Percentiles rank a stretch among this genome's conserved stretches.
phyloP scores from a whole-genome alignment of 2,797 vertebrate genomes.

The Oreonectes daqikongensis region DNA sequence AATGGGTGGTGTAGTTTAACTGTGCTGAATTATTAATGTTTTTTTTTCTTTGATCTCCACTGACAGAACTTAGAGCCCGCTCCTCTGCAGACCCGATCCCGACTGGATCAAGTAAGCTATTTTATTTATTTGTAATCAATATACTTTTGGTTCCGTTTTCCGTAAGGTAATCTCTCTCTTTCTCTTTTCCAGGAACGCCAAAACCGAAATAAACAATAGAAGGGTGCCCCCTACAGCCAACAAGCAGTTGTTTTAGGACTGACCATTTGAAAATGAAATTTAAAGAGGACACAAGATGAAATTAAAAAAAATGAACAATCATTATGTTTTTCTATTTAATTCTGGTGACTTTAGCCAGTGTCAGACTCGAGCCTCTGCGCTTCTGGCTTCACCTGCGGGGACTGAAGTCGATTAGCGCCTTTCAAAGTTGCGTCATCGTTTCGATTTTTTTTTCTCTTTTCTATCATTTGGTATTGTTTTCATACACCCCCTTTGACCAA shows the following conservation, averaged over 20 bases:
- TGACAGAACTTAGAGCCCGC: conserved; percentile 78
- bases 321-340: conserved; percentile 77
- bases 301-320: conserved; percentile 69
- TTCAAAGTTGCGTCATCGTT: conserved; percentile 67
- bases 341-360: conserved; percentile 72
- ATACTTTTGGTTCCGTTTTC: neutral
- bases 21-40: conserved; percentile 14
- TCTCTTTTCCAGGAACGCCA: conserved; percentile 84
- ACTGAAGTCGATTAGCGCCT: conserved; percentile 71
- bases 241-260: conserved; percentile 72
- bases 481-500: conserved; percentile 69
- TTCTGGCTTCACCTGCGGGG: conserved; percentile 64
- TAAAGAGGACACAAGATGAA: conserved; percentile 65
- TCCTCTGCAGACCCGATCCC: conserved; percentile 76
- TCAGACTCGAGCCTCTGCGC: conserved; percentile 71
- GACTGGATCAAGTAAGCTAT: conserved; percentile 77
- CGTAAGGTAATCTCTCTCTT: conserved; percentile 15
- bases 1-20: neutral
- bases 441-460: conserved; percentile 57
- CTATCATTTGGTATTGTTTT: conserved; percentile 63
- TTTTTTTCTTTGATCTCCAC: conserved; percentile 38
- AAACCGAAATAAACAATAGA: conserved; percentile 89
- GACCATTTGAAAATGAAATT: conserved; percentile 71
- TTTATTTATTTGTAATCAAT: conserved; percentile 12
- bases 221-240: conserved; percentile 72